Conservation (phyloP, 2,113 vertebrate genomes). For the Panthera uncia region DNA sequence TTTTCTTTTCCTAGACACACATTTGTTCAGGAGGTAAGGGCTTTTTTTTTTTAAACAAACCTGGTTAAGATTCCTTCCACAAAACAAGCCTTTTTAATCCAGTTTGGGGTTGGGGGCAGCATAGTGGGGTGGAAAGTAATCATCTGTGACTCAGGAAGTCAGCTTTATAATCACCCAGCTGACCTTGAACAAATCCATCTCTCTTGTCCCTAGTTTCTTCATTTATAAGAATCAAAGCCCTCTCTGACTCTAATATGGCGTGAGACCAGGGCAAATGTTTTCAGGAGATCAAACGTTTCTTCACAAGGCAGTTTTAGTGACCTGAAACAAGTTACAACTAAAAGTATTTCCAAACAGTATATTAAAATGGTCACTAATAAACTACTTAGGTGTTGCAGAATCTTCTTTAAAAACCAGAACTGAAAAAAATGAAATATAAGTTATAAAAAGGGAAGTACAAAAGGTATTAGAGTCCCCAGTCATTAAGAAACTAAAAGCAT, state of each 20-base stretch:
- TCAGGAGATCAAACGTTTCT: slow-evolving; percentile 4
- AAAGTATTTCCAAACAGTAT: background rate
- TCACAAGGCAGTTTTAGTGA: background rate
- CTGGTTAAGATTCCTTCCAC: background rate
- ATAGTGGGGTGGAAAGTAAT: background rate
- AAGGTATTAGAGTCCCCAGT: background rate
- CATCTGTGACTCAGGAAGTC: background rate
- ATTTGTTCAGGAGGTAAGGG: background rate
- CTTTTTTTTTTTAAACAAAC: background rate
- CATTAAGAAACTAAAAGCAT: background rate
- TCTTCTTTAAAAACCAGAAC: background rate
- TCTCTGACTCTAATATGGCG: background rate
- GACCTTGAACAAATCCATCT: background rate
- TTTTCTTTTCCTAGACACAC: background rate
- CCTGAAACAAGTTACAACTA: slow-evolving; percentile 7
- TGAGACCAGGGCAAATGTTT: background rate
- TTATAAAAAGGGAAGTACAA: background rate
- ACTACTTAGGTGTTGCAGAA: background rate
- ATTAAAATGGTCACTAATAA: slow-evolving; percentile 15
- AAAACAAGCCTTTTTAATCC: background rate
- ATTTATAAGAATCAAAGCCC: background rate
- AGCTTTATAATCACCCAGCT: background rate
- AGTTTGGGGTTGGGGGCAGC: background rate
- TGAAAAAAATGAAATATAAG: background rate
- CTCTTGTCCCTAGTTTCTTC: background rate